Conservation (phyloP, 2,113 vertebrate genomes). For the Scytalopus superciliaris region DNA sequence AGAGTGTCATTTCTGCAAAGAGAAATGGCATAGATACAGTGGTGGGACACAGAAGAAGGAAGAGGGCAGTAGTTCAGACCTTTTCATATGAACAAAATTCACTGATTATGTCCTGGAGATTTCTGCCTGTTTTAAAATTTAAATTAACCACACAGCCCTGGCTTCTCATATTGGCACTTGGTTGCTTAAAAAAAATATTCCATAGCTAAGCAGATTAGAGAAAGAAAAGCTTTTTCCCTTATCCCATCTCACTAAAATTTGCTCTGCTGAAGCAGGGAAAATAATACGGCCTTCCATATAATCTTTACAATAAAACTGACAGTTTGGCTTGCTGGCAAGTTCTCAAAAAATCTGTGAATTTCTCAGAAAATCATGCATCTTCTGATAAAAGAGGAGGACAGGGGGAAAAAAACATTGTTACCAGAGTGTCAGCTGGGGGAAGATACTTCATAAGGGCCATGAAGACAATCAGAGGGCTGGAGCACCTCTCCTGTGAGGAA, state of each 20-base stretch:
- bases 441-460: not conserved
- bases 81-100: not conserved
- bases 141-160: not conserved
- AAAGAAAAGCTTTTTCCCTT: not conserved
- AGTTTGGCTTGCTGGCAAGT: not conserved
- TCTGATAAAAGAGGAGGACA: not conserved
- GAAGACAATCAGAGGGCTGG: not conserved
- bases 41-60: not conserved
- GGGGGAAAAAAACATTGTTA: not conserved
- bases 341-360: conserved; percentile 4
- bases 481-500: not conserved
- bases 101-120: not conserved
- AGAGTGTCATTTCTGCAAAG: not conserved
- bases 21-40: not conserved
- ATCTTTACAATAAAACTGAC: conserved; percentile 15
- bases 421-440: not conserved
- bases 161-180: not conserved
- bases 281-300: not conserved
- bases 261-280: conserved; percentile 28
- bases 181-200: conserved; percentile 36
- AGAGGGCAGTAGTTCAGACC: not conserved
- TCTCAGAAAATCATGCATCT: conserved; percentile 1
- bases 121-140: conserved; percentile 12
- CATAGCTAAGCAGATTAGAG: conserved; percentile 25
- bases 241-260: not conserved